Evolutionary conservation across 2,113 vertebrate species (phyloP).

Genomic region (Amphilophus citrinellus): DNA sequence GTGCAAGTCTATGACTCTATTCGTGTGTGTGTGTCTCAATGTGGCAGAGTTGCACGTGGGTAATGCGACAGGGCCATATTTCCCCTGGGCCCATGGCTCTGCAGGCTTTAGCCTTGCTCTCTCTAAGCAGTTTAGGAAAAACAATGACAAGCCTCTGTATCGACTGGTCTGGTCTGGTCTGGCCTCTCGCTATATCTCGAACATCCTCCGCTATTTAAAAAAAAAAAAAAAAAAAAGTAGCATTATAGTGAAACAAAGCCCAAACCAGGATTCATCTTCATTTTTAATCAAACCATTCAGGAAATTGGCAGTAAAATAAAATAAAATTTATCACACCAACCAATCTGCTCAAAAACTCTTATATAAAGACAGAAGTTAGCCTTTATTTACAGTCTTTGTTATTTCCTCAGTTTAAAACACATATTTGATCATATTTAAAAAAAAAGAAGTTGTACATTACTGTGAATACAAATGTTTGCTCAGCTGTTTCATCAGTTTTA

Average conservation of each 20-base stretch:
- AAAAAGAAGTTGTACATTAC: background rate
- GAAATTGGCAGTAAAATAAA: background rate
- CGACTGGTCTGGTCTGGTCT: slow-evolving; percentile 68
- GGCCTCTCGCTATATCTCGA: slow-evolving; percentile 42
- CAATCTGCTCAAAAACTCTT: background rate
- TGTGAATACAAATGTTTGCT: background rate
- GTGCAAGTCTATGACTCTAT: slow-evolving; percentile 25
- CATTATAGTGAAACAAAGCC: background rate
- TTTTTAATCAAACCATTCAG: background rate
- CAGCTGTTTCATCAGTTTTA: slow-evolving; percentile 4
- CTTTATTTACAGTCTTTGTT: background rate
- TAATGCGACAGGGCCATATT: slow-evolving; percentile 87
- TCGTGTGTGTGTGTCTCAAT: slow-evolving; percentile 31
- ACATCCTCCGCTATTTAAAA: slow-evolving; percentile 11
- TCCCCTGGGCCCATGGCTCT: slow-evolving; percentile 81
- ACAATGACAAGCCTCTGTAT: slow-evolving; percentile 82
- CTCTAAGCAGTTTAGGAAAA: slow-evolving; percentile 85
- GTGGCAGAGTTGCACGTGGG: slow-evolving; percentile 66
- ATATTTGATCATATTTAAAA: background rate
- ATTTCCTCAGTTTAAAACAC: background rate
- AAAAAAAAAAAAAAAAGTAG: background rate
- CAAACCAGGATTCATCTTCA: background rate
- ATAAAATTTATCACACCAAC: background rate
- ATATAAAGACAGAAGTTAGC: background rate
- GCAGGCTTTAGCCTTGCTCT: slow-evolving; percentile 82